Evolutionary conservation across 2,113 vertebrate species (phyloP).

Genomic region (Cryptomyrus ogoouensis): DNA sequence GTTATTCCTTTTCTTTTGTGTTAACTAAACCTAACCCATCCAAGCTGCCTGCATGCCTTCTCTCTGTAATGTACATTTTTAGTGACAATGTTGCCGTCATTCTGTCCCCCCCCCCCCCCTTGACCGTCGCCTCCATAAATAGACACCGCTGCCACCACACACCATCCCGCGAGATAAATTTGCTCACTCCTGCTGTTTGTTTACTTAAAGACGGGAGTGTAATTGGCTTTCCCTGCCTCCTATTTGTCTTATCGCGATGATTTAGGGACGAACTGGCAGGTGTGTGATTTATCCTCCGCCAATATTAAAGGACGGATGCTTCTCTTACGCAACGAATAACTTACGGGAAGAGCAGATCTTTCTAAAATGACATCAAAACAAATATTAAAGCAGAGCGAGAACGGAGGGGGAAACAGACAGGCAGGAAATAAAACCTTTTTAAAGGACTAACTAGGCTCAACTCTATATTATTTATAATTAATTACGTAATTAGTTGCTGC

Average conservation of each 20-base stretch:
- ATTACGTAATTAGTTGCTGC: not conserved
- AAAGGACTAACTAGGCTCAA: not conserved
- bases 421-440: not conserved
- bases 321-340: conserved; percentile 46
- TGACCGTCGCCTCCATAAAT: conserved; percentile 75
- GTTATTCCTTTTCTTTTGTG: conserved; percentile 78
- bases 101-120: conserved; percentile 69
- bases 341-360: conserved; percentile 42
- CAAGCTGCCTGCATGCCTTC: conserved; percentile 96
- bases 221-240: conserved; percentile 48
- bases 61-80: conserved; percentile 92
- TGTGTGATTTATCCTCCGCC: conserved; percentile 35
- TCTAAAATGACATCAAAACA: conserved; percentile 36
- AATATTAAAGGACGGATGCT: conserved; percentile 44
- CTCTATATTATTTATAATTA: not conserved
- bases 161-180: conserved; percentile 46
- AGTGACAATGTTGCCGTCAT: conserved; percentile 72
- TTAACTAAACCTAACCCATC: conserved; percentile 98
- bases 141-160: conserved; percentile 60
- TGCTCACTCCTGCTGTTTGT: conserved; percentile 42
- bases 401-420: conserved; percentile 25
- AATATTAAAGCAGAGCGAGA: conserved; percentile 32
- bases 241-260: conserved; percentile 48
- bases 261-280: conserved; percentile 39
- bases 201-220: conserved; percentile 45